phyloP scores from a whole-genome alignment of 2,888 invertebrate genomes.

The Noctua janthe region DNA sequence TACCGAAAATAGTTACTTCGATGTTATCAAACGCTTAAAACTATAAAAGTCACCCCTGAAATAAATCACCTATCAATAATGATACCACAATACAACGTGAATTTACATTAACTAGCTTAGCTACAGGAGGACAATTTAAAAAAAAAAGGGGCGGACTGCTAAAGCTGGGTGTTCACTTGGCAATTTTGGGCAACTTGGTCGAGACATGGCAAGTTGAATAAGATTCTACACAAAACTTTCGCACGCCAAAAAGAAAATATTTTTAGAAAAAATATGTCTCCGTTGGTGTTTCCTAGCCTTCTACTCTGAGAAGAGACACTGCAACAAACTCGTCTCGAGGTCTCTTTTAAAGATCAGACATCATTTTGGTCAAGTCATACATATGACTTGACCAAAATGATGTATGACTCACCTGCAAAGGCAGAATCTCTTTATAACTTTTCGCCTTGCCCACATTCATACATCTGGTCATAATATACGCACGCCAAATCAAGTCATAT shows the following conservation, averaged over 20 bases:
- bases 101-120: conserved; percentile 73
- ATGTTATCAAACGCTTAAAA: conserved; percentile 62
- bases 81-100: conserved; percentile 68
- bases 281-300: background rate
- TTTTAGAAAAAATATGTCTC: background rate
- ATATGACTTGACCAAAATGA: background rate
- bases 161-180: conserved; percentile 41
- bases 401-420: too few relatives aligned
- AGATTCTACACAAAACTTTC: background rate
- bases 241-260: background rate
- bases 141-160: conserved; percentile 41
- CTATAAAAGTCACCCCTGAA: conserved; percentile 66
- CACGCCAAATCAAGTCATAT: background rate
- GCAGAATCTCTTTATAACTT: background rate
- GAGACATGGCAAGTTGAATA: background rate
- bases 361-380: background rate
- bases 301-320: background rate
- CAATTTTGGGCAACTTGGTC: conserved; percentile 6
- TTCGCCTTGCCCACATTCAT: background rate
- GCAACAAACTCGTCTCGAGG: background rate
- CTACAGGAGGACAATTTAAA: conserved; percentile 61
- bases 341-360: background rate
- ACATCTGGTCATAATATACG: background rate
- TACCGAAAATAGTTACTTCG: conserved; percentile 37
- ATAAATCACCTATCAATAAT: conserved; percentile 78